Base-by-base conservation (phyloP, 2,888 invertebrate genomes). In the Mesochorus sp. region DNA sequence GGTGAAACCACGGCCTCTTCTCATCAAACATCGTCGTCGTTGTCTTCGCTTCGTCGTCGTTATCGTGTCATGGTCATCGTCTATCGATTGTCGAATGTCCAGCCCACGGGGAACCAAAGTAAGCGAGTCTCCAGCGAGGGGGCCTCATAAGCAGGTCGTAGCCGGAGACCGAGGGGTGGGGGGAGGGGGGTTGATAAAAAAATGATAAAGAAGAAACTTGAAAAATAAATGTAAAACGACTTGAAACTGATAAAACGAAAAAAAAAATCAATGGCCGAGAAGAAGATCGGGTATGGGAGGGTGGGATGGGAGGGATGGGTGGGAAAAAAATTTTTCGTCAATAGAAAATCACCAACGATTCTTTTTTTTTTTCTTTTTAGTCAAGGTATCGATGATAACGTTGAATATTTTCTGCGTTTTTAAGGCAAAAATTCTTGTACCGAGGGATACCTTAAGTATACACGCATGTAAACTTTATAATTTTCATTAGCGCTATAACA, bases 1-100 rank as follows among this genome's bases (percentile, higher is more conserved):
- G 91, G 91, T 91, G 91, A 91, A 91, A 91, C 91, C 91, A 91
- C 91, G 91, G 91, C 91, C 91, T 91, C 89, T 90, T 90, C 90
- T 90, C 88, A 90, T 88, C 88, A 89, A 88, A 87, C 87, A 88
- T 88, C 90, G 86, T 90, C 89, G 88, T 89, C 87, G 87, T 89
- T 87, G 88, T 86, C 81, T 81, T 85, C 84, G 83, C 81, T 82
- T 83, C 84, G 84, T 82, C 83, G 81, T 83, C 83, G 76, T 85
- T 83, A 86, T 84, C 83, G 81, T 74, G 75, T 82, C 78, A 81
- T 80, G 80, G 78, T 80, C 78, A 81, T 78, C 79, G 72, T 78
- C 78, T 61, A 59, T 78, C 76, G 76, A 81, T 77, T 59, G 73
- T 79, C 81, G 70, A 79, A 78, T 76, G 82, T 81, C 80, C 80